These are phyloP conservation scores for Mus spicilegus DNA, from an alignment of 2,113 vertebrate genomes.

Conservation along the genomic window DNA sequence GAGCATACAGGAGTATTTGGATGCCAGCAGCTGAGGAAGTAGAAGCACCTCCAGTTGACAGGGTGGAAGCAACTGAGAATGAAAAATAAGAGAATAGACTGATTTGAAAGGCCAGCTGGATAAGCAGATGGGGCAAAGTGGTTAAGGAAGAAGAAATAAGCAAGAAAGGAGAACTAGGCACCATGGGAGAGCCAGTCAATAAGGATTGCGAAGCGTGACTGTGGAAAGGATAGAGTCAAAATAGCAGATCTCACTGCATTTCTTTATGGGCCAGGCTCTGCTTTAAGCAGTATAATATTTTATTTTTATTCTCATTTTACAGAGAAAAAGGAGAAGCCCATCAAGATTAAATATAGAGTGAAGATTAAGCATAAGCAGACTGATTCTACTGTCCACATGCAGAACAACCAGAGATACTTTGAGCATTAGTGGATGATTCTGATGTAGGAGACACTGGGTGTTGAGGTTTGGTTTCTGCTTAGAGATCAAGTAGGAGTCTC, in stretches of 20 bases:
- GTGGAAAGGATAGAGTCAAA: background rate
- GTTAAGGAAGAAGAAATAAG: background rate
- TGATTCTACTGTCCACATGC: background rate
- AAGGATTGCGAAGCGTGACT: too few relatives aligned
- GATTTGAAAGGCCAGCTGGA: background rate
- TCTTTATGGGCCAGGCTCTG: background rate
- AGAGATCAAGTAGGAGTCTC: background rate
- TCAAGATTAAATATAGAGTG: background rate
- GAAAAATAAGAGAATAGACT: background rate
- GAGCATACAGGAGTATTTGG: background rate
- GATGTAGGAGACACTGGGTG: background rate
- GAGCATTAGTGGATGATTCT: background rate
- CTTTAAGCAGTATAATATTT: background rate
- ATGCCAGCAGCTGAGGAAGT: background rate
- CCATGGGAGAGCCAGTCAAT: background rate
- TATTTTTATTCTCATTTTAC: background rate
- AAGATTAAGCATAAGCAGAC: background rate
- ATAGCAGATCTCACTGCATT: background rate
- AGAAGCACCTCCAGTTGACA: background rate
- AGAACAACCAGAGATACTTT: background rate
- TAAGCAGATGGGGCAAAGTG: background rate
- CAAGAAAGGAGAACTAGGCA: background rate
- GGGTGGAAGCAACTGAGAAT: background rate
- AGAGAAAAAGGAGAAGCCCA: slow-evolving; percentile 9
- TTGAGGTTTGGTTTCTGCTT: background rate